Evolutionary conservation across 1,140 invertebrate species (phyloP), one percentile per base, ranked within the genome.

Genomic region (Ectropis grisescens): DNA sequence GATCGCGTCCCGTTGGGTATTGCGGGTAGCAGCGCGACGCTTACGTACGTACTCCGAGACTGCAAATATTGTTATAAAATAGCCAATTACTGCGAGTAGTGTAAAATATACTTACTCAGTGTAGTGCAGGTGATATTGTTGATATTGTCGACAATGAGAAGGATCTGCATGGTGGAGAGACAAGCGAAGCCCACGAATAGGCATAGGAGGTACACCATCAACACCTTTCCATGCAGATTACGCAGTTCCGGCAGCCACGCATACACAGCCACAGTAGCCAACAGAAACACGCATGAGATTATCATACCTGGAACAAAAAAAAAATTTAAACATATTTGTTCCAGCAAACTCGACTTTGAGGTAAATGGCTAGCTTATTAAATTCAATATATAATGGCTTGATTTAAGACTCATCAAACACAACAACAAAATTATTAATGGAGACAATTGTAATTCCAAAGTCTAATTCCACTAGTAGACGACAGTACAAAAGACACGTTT

Each of bases 191-290:
- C 87, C 0, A 85, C 51, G 27, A 88, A 68, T 1, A 93, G 70
- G 2, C 85, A 84, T 1, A 85, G 51, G 0, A 92, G 84, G 44
- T 92, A 91, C 27, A 86, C 88, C 83, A 92, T 89, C 7, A 92
- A 62, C 0, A 88, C 88, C 45, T 86, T 85, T 0, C 91, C 90
- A 37, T 92, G 90, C 5, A 92, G 82, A 61, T 91, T 93, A 2
- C 86, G 61, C 2, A 91, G 62, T 35, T 93, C 90, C 0, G 88
- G 88, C 13, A 92, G 81, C 33, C 88, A 75, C 1, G 86, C 84
- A 56, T 93, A 93, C 0, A 92, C 89, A 8, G 88, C 48, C 25
- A 92, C 87, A 0, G 91, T 92, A 0, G 84, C 72, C 12, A 90
- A 40, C 32, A 92, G 84, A 52, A 92, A 92, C 1, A 89, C 87